Evolutionary conservation across 2,113 vertebrate genomes (phyloP).

Genomic region (Callorhinus ursinus): DNA sequence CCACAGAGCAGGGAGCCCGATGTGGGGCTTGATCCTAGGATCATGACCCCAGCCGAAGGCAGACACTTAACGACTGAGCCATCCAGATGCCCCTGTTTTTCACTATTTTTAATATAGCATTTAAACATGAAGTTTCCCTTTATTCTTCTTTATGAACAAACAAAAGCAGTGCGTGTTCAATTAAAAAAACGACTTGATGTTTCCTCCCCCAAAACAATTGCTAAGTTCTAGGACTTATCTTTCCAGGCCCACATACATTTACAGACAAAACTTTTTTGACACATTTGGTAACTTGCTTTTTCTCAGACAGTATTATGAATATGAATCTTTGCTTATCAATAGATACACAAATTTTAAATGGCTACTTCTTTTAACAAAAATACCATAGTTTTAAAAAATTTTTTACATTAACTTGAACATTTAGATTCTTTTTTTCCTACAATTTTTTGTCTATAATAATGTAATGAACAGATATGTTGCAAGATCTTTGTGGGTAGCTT

Average conservation of each 20-base stretch:
- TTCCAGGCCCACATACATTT: not conserved
- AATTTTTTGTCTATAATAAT: not conserved
- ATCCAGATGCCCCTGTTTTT: not conserved
- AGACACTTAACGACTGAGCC: no score
- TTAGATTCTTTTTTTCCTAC: not conserved
- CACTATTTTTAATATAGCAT: not conserved
- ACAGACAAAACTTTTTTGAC: not conserved
- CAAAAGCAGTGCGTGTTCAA: not conserved
- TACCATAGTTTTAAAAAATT: not conserved
- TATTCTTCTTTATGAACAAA: constrained; percentile 25
- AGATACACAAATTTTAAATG: not conserved
- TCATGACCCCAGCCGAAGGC: no score
- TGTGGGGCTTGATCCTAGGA: no score
- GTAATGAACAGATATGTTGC: not conserved
- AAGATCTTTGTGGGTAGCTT: constrained; percentile 17
- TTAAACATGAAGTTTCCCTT: constrained; percentile 8
- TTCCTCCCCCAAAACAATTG: not conserved
- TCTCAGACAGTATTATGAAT: not conserved
- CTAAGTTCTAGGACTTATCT: not conserved
- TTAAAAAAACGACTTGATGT: constrained; percentile 2
- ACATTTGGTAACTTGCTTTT: constrained; percentile 17
- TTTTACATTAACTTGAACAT: constrained; percentile 44
- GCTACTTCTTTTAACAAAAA: constrained; percentile 13
- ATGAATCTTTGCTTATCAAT: not conserved
- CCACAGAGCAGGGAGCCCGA: no score